Evolutionary conservation across 2,113 vertebrate genomes (phyloP).

Genomic region (Protomyctophum bolini): DNA sequence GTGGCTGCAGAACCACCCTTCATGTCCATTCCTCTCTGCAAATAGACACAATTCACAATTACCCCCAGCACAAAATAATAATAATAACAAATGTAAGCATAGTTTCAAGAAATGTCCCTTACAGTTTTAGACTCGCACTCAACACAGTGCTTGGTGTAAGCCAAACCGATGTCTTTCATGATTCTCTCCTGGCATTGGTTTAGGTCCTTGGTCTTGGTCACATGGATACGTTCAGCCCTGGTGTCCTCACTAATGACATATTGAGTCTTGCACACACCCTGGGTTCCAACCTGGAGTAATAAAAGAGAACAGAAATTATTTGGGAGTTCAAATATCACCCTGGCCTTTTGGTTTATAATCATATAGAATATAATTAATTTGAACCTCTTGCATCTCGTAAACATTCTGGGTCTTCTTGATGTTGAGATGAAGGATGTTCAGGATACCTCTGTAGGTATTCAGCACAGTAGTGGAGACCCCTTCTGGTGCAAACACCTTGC

Average conservation of each 20-base stretch:
- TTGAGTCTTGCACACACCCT: slow-evolving; percentile 84
- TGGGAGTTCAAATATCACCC: accelerated
- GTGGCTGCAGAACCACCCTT: slow-evolving; percentile 72
- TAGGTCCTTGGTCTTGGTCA: slow-evolving; percentile 83
- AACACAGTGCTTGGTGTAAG: slow-evolving; percentile 70
- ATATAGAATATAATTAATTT: background rate
- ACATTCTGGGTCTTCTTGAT: slow-evolving; percentile 81
- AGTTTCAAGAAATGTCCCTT: slow-evolving; percentile 18
- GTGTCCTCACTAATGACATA: slow-evolving; percentile 81
- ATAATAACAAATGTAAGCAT: background rate
- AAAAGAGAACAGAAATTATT: background rate
- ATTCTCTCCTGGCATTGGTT: slow-evolving; percentile 82
- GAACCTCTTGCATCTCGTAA: slow-evolving; percentile 85
- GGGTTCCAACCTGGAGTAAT: slow-evolving; percentile 76
- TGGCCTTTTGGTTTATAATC: background rate
- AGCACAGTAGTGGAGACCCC: slow-evolving; percentile 65
- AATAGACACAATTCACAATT: slow-evolving; percentile 18
- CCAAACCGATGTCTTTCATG: slow-evolving; percentile 73
- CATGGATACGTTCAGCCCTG: slow-evolving; percentile 55
- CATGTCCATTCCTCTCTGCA: slow-evolving; percentile 75
- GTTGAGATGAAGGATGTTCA: slow-evolving; percentile 80
- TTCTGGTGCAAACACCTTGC: slow-evolving; percentile 76
- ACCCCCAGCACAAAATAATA: background rate
- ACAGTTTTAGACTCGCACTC: slow-evolving; percentile 67
- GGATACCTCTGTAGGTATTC: slow-evolving; percentile 81